Percentiles rank a stretch among this genome's conserved stretches.
Conservation (phyloP, 2,888 invertebrate species). For the Apamea anceps region DNA sequence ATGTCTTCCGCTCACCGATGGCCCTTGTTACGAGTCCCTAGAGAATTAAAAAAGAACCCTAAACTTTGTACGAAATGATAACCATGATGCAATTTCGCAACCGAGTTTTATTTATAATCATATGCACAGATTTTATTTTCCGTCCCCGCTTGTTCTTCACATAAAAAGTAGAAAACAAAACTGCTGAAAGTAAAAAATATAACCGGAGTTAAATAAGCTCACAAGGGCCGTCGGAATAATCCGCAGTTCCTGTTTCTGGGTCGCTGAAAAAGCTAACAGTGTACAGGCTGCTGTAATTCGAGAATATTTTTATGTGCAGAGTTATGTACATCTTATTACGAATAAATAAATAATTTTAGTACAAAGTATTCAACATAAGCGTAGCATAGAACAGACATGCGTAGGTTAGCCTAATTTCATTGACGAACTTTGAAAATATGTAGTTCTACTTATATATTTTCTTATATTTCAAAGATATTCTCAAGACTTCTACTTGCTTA, state of each 20-base stretch:
- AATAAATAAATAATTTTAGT: slow-evolving; percentile 25
- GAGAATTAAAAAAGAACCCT: not conserved
- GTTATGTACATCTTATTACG: slow-evolving; percentile 18
- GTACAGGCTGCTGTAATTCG: slow-evolving; percentile 82
- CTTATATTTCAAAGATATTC: slow-evolving; percentile 63
- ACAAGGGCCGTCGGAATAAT: slow-evolving; percentile 85
- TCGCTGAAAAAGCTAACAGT: slow-evolving; percentile 87
- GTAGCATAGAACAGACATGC: slow-evolving; percentile 57
- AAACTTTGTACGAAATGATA: not conserved
- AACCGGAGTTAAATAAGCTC: slow-evolving; percentile 71
- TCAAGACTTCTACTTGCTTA: slow-evolving; percentile 75
- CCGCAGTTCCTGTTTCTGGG: slow-evolving; percentile 87
- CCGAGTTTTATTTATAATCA: slow-evolving; percentile 5
- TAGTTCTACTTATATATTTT: slow-evolving; percentile 62
- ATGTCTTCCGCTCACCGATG: slow-evolving; percentile 76
- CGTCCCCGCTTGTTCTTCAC: slow-evolving; percentile 14
- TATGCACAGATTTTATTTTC: slow-evolving; percentile 10
- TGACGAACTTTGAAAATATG: slow-evolving; percentile 69
- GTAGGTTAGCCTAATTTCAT: slow-evolving; percentile 77
- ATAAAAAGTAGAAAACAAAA: slow-evolving; percentile 14
- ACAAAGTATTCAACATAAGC: slow-evolving; percentile 20
- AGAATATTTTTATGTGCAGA: slow-evolving; percentile 50
- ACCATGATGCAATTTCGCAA: not conserved
- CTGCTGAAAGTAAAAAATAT: slow-evolving; percentile 68
- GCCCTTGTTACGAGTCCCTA: slow-evolving; percentile 64